These are phyloP conservation scores for Meriones psammophilus DNA, from an alignment of 2,797 vertebrate genomes.

Conservation along the genomic window DNA sequence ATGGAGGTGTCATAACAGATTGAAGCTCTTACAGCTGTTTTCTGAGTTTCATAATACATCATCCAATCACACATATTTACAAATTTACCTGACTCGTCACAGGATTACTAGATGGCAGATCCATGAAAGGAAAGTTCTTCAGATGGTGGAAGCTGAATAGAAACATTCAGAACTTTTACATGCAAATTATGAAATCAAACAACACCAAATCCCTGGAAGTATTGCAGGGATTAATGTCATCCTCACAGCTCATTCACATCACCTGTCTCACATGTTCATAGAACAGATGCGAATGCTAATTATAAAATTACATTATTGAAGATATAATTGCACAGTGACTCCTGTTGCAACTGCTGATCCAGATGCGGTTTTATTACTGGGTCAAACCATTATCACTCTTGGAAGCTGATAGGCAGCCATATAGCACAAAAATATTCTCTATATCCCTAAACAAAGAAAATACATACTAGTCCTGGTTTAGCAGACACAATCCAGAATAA, in stretches of 20 bases:
- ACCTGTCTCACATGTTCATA: neutral
- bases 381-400: neutral
- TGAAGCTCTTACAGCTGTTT: neutral
- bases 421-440: neutral
- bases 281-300: neutral
- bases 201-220: neutral
- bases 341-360: neutral
- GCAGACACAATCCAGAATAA: neutral
- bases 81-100: neutral
- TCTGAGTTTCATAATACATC: neutral
- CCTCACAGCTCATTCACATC: neutral
- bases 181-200: neutral
- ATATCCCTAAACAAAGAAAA: neutral
- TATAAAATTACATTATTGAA: constrained; percentile 12
- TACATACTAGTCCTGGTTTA: neutral
- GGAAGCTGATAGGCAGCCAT: neutral
- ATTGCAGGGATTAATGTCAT: neutral
- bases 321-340: neutral
- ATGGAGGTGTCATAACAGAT: neutral
- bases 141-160: neutral
- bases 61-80: neutral
- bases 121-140: neutral
- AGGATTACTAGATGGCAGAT: neutral
- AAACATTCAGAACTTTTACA: neutral
- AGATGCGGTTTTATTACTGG: neutral